Evolutionary conservation across 53 echinoderm and acorn worm species (phyloP).

Genomic region (Paelopatides confundens): DNA sequence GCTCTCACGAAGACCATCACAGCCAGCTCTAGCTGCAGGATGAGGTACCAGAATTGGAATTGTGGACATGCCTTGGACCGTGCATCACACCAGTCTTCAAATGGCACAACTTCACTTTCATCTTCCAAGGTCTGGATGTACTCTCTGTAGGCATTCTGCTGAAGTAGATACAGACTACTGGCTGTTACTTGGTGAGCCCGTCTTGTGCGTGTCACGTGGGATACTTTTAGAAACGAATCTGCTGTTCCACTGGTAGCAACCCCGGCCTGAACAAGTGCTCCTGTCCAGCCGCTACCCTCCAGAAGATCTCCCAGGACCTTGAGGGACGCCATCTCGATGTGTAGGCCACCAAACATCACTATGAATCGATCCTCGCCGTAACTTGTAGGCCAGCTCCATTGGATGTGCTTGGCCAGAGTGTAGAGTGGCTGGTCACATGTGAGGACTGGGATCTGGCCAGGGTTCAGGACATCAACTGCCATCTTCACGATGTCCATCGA

Average conservation of each 20-base stretch:
- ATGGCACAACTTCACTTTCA: not conserved
- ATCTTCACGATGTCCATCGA: constrained; percentile 48
- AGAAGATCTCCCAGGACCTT: constrained; percentile 31
- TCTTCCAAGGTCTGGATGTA: not conserved
- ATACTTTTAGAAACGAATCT: constrained; percentile 46
- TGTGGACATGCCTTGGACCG: constrained; percentile 1
- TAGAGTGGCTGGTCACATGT: constrained; percentile 50
- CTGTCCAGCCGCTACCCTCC: constrained; percentile 35
- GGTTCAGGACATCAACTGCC: constrained; percentile 18
- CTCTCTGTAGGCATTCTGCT: constrained; percentile 25
- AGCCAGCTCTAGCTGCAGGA: constrained; percentile 15
- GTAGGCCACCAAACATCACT: constrained; percentile 47
- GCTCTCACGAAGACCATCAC: constrained; percentile 50
- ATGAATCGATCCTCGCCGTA: constrained; percentile 33
- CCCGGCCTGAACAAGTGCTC: not conserved
- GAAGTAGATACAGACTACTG: constrained; percentile 32
- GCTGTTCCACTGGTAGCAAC: constrained; percentile 50
- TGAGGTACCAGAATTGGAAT: constrained; percentile 41
- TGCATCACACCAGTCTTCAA: constrained; percentile 33
- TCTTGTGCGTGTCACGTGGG: constrained; percentile 40
- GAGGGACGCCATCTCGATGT: constrained; percentile 51
- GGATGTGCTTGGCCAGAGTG: constrained; percentile 32
- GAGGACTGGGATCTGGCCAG: constrained; percentile 54
- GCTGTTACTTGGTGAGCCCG: constrained; percentile 45
- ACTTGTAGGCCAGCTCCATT: not conserved